A percentile compares a stretch with the other conserved stretches of the same genome.
Evolutionary conservation across 2,797 vertebrate genomes (phyloP).

Genomic region (Spea hammondii): DNA sequence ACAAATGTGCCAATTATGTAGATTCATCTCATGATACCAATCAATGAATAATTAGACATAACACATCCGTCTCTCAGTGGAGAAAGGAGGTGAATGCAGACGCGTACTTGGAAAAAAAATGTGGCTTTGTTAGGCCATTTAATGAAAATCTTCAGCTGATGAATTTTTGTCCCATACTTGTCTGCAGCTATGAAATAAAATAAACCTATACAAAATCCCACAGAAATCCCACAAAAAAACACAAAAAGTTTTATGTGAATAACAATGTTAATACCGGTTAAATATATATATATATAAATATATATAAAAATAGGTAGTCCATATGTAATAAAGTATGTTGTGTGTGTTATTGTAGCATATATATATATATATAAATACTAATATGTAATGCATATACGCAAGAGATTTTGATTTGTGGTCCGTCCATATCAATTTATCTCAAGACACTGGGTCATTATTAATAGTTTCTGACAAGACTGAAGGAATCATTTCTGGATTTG

Average conservation of each 20-base stretch:
- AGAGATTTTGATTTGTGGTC: constrained; percentile 25
- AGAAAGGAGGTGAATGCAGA: constrained; percentile 54
- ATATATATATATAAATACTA: no score
- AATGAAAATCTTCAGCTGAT: constrained; percentile 30
- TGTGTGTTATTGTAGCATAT: neutral
- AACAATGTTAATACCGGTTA: no score
- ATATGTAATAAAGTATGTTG: neutral
- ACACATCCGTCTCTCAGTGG: constrained; percentile 69
- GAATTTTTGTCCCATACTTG: neutral
- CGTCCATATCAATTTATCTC: constrained; percentile 40
- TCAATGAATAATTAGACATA: constrained; percentile 82
- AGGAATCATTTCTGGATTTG: constrained; percentile 39
- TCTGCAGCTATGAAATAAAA: no score
- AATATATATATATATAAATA: no score
- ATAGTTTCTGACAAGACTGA: constrained; percentile 40
- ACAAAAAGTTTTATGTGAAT: no score
- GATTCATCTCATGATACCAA: constrained; percentile 84
- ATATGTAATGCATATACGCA: no score
- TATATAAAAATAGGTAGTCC: neutral
- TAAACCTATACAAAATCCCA: no score
- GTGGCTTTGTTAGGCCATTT: constrained; percentile 21
- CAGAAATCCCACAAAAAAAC: no score
- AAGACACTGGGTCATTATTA: constrained; percentile 37
- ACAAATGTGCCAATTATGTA: constrained; percentile 92
- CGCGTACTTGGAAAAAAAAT: constrained; percentile 42